Base-by-base conservation (phyloP, 1,140 invertebrate genomes). In the Caenorhabditis remanei region DNA sequence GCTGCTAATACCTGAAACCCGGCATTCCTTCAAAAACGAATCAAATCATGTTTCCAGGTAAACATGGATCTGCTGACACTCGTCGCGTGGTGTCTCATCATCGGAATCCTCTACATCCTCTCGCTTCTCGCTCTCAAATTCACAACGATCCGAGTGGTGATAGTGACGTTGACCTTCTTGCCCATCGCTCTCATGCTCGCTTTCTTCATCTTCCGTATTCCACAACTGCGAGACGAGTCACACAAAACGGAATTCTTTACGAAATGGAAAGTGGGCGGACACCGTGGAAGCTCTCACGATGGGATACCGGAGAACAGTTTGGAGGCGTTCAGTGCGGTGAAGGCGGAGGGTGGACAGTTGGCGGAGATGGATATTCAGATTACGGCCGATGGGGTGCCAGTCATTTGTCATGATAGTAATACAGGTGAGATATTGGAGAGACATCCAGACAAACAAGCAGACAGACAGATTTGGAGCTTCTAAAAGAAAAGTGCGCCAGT, bases 361-460 rank as follows among this genome's bases (percentile, higher is more conserved):
- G 71, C 71, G 32, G 71, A 79, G 40, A 79, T 79, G 71, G 71
- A 79, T 50, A 79, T 79, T 50, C 71, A 79, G 71, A 79, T 79
- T 50, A 79, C 71, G n/a, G 4, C 5, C 0, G 71, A 79, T 53
- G 71, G 71, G 2, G 71, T 79, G 6, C 71, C 71, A 1, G 71
- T 79, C 6, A 79, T 79, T 79, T 79, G 71, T 79, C 71, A 79
- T 50, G 71, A 79, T 79, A n/a, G 13, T n/a, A 79, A 79, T 53
- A 79, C 71, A 50, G 71, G 71, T 79, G 14, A 46, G 65, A 32
- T 53, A 6, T 11, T 53, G 50, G 50, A 11, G 3, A 53, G 50
- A 53, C 16, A 53, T 53, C 50, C 2, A 2, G 32, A 32, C 32
- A 32, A 32, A 32, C 32, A 32, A 2, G 2, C 32, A 32, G 32